Percentiles rank a stretch among this genome's conserved stretches.
These are phyloP conservation scores for Zosterops lateralis DNA, from an alignment of 2,113 vertebrate species.

Conservation along the genomic window DNA sequence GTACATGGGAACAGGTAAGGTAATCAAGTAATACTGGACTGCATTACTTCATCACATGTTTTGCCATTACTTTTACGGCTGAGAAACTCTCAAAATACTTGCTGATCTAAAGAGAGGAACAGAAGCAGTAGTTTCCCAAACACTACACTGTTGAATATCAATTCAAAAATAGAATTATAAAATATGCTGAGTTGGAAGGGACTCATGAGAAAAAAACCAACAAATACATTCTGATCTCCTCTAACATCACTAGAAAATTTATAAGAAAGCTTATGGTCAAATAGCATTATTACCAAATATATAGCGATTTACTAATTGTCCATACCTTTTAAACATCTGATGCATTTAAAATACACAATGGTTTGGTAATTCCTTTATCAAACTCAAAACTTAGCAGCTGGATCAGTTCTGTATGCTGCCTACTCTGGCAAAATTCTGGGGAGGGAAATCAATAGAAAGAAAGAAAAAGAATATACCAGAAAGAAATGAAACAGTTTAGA, in stretches of 20 bases:
- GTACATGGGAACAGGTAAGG: neutral
- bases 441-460: neutral
- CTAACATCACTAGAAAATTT: neutral
- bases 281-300: neutral
- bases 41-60: neutral
- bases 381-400: neutral
- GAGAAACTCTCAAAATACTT: conserved; percentile 3
- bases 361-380: neutral
- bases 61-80: neutral
- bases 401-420: neutral
- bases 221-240: neutral
- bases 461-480: neutral
- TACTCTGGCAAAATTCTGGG: neutral
- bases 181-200: neutral
- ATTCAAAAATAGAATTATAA: neutral
- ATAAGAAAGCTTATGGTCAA: neutral
- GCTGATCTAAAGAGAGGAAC: neutral
- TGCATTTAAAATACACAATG: neutral
- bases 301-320: neutral
- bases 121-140: neutral
- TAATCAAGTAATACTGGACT: neutral
- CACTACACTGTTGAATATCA: neutral
- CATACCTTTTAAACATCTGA: neutral
- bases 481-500: neutral
- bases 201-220: neutral